Conservation (phyloP, 1,140 invertebrate species). For the Cyclargus thomasi region DNA sequence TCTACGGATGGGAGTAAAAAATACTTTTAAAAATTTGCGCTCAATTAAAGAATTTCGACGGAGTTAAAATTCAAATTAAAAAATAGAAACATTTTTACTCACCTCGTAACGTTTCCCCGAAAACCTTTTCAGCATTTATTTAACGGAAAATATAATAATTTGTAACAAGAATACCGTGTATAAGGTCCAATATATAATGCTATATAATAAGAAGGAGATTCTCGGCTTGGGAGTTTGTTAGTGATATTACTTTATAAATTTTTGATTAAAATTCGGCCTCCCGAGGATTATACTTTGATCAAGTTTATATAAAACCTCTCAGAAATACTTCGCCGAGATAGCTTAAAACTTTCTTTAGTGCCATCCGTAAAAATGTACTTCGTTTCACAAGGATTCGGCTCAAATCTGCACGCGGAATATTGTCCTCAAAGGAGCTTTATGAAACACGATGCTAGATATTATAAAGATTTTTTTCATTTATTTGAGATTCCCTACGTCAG, state of each 20-base stretch:
- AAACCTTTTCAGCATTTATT: too few relatives aligned
- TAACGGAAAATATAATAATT: too few relatives aligned
- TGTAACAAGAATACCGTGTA: too few relatives aligned
- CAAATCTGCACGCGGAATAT: background rate
- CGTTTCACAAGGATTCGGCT: background rate
- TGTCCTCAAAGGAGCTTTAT: background rate
- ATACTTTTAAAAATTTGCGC: too few relatives aligned
- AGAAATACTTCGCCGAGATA: background rate
- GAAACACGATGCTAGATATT: too few relatives aligned
- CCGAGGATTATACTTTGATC: background rate
- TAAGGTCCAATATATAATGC: background rate
- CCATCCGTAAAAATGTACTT: background rate
- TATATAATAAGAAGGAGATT: background rate
- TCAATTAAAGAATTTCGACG: too few relatives aligned
- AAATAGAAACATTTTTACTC: too few relatives aligned
- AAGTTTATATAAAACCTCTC: slow-evolving; percentile 1
- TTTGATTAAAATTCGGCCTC: slow-evolving; percentile 3
- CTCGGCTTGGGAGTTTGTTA: background rate
- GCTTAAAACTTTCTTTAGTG: background rate
- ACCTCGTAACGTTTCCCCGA: too few relatives aligned
- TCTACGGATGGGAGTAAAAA: too few relatives aligned
- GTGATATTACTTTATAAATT: slow-evolving; percentile 1
- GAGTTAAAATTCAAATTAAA: too few relatives aligned
- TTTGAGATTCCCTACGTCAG: too few relatives aligned
- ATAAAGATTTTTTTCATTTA: too few relatives aligned